Base-by-base conservation (phyloP, 2,888 invertebrate genomes). In the Troglohyphantes excavatus region DNA sequence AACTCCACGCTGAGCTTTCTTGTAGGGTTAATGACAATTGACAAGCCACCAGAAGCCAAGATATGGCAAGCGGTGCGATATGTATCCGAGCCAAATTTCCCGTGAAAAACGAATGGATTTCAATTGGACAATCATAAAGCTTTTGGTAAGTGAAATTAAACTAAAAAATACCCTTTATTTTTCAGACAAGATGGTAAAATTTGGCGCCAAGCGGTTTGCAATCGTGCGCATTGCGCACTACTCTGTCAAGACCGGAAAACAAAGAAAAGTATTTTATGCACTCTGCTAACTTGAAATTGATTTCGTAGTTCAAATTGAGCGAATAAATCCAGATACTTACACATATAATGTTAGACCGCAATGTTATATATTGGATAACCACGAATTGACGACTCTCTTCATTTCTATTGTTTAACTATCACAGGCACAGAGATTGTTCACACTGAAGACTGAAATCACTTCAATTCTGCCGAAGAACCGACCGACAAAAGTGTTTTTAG, bases 201-300 rank as follows among this genome's bases (percentile, higher is more conserved):
- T 78, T 78, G 78, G 78, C 78, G 78, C 65, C 78, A 78, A 78
- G 78, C 65, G 23, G 23, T 26, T 43, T 78, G 78, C 63, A 65
- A 63, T 39, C 63, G 78, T 65, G 39, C 65, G 63, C 65, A 78
- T 43, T 78, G 78, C 78, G 78, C 78, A 78, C 61, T 61, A 29
- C 27, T 63, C n/a, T 33, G 33, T 29, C n/a, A 27, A 61, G 29
- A 26, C 29, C 27, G 65, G 26, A 65, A 65, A 65, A 27, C 26
- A 65, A 65, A 65, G 27, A 23, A 26, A 65, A 65, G 21, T 17
- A 2, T 11, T 65, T 17, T 27, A 65, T 23, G 65, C 17, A 9
- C 0, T 17, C 11, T 1, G 29, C 5, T 65, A 21, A 13, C 13
- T 9, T 27, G 26, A 23, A 26, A 26, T 65, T 3, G 7, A n/a